Evolutionary conservation across 2,888 invertebrate genomes (phyloP).

Genomic region (Cephalotes varians): DNA sequence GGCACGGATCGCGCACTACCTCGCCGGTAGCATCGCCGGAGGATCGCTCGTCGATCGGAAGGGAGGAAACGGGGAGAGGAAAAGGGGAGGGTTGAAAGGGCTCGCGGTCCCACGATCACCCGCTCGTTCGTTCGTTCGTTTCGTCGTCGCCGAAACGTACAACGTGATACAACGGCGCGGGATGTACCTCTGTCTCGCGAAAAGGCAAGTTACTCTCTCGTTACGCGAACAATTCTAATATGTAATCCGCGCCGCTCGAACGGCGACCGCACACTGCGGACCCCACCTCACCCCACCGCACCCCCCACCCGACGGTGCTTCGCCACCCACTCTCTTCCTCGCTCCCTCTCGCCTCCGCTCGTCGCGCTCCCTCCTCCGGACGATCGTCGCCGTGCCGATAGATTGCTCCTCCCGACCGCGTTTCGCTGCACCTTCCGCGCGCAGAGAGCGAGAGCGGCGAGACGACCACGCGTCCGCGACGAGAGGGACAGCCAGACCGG

Average conservation of each 20-base stretch:
- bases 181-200: slow-evolving; percentile 31
- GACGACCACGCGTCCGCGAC: not conserved
- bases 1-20: slow-evolving; percentile 59
- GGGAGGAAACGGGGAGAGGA: not conserved
- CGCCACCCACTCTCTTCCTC: slow-evolving; percentile 62
- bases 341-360: not conserved
- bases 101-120: not conserved
- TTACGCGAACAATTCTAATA: slow-evolving; percentile 68
- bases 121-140: slow-evolving; percentile 17
- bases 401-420: not conserved
- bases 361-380: not conserved
- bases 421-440: not conserved
- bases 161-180: not conserved
- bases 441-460: not conserved
- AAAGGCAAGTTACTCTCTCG: slow-evolving; percentile 51
- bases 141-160: not conserved
- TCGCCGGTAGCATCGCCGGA: slow-evolving; percentile 68
- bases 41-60: slow-evolving; percentile 47
- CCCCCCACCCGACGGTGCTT: slow-evolving; percentile 48
- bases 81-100: not conserved
- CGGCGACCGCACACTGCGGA: slow-evolving; percentile 82
- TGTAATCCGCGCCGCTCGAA: slow-evolving; percentile 79
- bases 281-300: slow-evolving; percentile 69
- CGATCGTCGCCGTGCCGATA: not conserved
- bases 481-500: no score